Evolutionary conservation across 2,113 vertebrate species (phyloP).

Genomic region (Acrocephalus kingi): DNA sequence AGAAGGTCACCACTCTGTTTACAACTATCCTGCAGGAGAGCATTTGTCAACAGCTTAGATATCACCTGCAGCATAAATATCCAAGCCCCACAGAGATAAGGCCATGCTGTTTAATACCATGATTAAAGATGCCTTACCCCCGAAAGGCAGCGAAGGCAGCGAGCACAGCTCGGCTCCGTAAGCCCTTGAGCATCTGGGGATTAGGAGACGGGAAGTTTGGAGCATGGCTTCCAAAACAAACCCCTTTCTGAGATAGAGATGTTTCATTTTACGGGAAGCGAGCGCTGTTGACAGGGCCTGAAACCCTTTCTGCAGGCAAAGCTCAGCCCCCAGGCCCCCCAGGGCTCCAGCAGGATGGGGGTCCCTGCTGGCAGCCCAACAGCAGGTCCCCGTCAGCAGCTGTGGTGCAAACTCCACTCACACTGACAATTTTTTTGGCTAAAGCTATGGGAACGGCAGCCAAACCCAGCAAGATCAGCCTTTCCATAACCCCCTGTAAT

Average conservation of each 20-base stretch:
- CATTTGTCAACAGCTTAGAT: conserved; percentile 35
- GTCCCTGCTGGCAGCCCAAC: neutral
- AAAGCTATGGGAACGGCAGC: conserved; percentile 28
- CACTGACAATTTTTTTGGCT: neutral
- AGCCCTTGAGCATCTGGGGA: neutral
- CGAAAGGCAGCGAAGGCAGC: neutral
- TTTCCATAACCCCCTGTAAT: conserved; percentile 38
- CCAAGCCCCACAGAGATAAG: conserved; percentile 36
- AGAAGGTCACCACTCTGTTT: conserved; percentile 12
- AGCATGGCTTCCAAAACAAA: neutral
- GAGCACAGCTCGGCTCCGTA: neutral
- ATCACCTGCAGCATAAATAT: conserved; percentile 53
- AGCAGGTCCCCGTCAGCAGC: neutral
- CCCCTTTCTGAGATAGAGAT: neutral
- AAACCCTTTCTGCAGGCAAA: rapidly evolving
- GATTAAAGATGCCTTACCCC: conserved; percentile 5
- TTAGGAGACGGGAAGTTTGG: neutral
- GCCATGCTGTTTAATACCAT: neutral
- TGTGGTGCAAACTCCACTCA: neutral
- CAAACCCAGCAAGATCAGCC: conserved; percentile 32
- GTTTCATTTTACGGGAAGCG: neutral
- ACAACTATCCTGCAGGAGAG: conserved; percentile 9
- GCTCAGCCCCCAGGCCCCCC: neutral
- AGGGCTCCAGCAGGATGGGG: neutral
- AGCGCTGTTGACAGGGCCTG: neutral